Evolutionary conservation across 1,140 invertebrate species (phyloP).

Genomic region (Diorhabda elongata): DNA sequence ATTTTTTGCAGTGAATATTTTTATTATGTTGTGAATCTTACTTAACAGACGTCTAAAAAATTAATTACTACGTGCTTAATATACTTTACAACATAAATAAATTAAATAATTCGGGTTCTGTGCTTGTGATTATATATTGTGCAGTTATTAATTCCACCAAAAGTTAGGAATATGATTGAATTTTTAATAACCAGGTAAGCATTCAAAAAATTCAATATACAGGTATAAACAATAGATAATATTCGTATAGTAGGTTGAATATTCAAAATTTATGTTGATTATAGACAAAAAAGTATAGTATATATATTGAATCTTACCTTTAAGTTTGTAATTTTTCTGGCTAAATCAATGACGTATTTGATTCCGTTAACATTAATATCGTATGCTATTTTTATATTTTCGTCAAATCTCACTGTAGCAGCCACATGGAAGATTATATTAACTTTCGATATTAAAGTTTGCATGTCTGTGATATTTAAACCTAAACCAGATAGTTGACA

Average conservation of each 20-base stretch:
- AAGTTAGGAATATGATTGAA: too few relatives aligned
- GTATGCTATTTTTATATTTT: constrained; percentile 62
- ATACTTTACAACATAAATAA: too few relatives aligned
- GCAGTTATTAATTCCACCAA: too few relatives aligned
- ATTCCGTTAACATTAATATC: constrained; percentile 61
- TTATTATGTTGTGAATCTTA: too few relatives aligned
- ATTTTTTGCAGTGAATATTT: too few relatives aligned
- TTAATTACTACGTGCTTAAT: too few relatives aligned
- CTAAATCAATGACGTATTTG: constrained; percentile 56
- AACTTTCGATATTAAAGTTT: constrained; percentile 56
- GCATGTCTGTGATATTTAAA: constrained; percentile 54
- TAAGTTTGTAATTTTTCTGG: constrained; percentile 61
- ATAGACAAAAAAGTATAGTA: neutral
- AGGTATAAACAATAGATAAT: too few relatives aligned
- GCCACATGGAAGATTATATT: constrained; percentile 83
- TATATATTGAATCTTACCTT: constrained; percentile 43
- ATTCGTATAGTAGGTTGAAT: neutral
- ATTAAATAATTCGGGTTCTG: too few relatives aligned
- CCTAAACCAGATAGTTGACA: constrained; percentile 53
- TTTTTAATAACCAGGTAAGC: too few relatives aligned
- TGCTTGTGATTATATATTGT: too few relatives aligned
- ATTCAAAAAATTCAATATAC: too few relatives aligned
- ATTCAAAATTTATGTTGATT: neutral
- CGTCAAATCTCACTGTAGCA: constrained; percentile 86
- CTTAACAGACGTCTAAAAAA: too few relatives aligned